Base-by-base conservation (phyloP, 2,797 vertebrate genomes). In the Peromyscus eremicus region DNA sequence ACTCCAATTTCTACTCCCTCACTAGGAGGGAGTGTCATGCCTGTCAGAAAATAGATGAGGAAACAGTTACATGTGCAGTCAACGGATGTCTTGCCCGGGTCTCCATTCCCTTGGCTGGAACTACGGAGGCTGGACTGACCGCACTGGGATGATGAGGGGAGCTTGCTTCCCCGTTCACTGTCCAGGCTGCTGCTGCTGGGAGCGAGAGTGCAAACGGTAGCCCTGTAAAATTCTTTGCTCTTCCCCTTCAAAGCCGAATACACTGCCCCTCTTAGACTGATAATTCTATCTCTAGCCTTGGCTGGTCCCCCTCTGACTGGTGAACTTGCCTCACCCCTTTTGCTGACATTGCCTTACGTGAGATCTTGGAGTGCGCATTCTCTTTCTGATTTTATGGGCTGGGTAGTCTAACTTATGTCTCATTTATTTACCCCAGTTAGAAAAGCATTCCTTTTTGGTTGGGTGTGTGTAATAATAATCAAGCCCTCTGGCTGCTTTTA, bases 181-280 rank as follows among this genome's bases (percentile, higher is more conserved):
- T 68, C 25, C n/a, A n/a, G 16, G 40, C 13, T 32, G 62, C 34
- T 32, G 43, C 34, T 6, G 3, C 34, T 93, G 43, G 64, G 46
- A n/a, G 10, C 19, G 3, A 46, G 14, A 64, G n/a, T 10, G 2
- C 25, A 32, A 2, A 27, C 0, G 4, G 13, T 1, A 21, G 29
- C 17, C 43, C 46, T 71, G 46, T 66, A 23, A 89, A 91, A 77
- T 43, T 70, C 5, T 37, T 34, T 49, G 66, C 27, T 14, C 46
- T 14, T 71, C 7, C 66, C 60, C 68, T 34, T 27, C 71, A 11
- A n/a, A 89, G 37, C n/a, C 46, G 23, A 4, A 0, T 9, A 11
- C 6, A 9, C 10, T 8, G 49, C n/a, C 29, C 1, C 13, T 23
- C 27, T 91, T 80, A 6, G 10, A 70, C 12, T 19, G 13, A 17